Base-by-base conservation (phyloP, 2,797 vertebrate genomes). In the Leptodon cayanensis region DNA sequence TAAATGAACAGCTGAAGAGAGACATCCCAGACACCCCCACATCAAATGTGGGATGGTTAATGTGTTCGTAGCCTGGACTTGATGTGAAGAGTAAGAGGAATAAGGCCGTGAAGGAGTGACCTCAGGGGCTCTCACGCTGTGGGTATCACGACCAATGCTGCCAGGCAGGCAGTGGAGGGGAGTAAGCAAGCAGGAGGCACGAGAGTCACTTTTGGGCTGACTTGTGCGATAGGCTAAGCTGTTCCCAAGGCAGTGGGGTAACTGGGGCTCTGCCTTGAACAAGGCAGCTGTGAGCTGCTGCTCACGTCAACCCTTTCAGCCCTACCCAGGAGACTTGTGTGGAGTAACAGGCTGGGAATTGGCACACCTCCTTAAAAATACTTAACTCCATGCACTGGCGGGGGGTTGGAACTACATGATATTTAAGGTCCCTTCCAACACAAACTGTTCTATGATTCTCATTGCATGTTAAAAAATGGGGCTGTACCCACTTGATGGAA, bases 261-360 rank as follows among this genome's bases (percentile, higher is more conserved):
- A 9, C 0, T 33, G 8, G 18, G 22, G 16, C 1, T 87, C 10
- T 29, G 78, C 21, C 78, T 59, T 7, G 11, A 39, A 31, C 44
- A 65, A 52, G 71, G 20, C 19, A 84, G 65, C 24, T 28, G 40
- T 10, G 55, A 40, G 18, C 0, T 62, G 35, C 22, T 67, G 52
- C 9, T 81, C 57, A 31, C 25, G 35, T 5, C 0, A 0, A 26
- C 8, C 55, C 21, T 40, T 54, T 55, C 33, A 78, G 44, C 57
- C 33, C 39, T 71, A 2, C 14, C 6, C 39, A 35, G 12, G 26
- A 46, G 29, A 24, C 11, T 8, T 0, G 0, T 4, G 26, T 20
- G 33, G 29, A 42, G 20, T 66, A 37, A 58, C 26, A 16, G n/a
- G 4, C 44, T 87, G 47, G 39, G 16, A 35, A 50, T 15, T 31